Evolutionary conservation across 2,113 vertebrate genomes (phyloP).

Genomic region (Riparia riparia): DNA sequence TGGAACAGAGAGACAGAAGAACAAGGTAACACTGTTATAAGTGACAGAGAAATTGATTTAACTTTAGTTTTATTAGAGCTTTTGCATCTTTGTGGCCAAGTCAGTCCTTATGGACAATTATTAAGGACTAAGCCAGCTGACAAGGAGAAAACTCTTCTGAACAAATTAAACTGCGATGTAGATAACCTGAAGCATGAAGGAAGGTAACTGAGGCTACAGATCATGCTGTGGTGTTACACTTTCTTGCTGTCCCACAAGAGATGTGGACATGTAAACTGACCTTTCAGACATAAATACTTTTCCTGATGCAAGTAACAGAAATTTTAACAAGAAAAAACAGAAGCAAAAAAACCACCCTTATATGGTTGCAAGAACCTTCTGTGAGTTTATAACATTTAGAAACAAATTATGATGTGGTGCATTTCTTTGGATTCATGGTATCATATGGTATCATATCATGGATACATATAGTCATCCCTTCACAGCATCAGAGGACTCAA

Average conservation of each 20-base stretch:
- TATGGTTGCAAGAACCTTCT: neutral
- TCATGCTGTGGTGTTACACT: neutral
- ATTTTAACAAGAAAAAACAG: neutral
- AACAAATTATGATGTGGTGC: neutral
- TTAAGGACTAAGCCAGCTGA: neutral
- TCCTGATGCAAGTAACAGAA: neutral
- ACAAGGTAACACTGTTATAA: neutral
- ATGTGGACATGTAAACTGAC: neutral
- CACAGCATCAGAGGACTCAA: neutral
- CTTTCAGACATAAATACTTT: neutral
- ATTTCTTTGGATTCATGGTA: neutral
- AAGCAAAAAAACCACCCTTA: rapidly evolving
- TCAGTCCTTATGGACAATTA: neutral
- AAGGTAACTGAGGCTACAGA: neutral
- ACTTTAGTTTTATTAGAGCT: neutral
- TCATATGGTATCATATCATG: no score
- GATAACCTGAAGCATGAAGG: neutral
- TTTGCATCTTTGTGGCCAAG: neutral
- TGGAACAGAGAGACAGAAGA: neutral
- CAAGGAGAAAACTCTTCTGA: neutral
- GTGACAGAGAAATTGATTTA: neutral
- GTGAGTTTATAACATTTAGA: neutral
- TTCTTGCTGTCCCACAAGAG: neutral
- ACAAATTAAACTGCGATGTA: neutral
- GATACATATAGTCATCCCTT: rapidly evolving